Evolutionary conservation across 2,888 invertebrate species (phyloP).

Genomic region (Dorcus parallelipipedus): DNA sequence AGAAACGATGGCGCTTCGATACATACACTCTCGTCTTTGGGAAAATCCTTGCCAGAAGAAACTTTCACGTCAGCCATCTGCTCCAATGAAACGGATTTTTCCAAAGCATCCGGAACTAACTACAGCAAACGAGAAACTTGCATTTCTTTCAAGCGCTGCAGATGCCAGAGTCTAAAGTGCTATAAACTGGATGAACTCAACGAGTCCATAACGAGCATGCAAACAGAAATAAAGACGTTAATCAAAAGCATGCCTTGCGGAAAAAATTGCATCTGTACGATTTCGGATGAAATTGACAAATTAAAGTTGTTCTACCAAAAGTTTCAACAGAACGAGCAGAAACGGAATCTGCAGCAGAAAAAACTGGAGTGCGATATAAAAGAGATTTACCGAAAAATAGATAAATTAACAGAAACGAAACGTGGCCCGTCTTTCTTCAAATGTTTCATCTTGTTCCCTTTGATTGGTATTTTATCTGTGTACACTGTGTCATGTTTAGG

Average conservation of each 20-base stretch:
- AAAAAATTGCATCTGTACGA: not conserved
- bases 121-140: slow-evolving; percentile 1
- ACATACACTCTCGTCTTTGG: not conserved
- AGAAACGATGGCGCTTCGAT: slow-evolving; percentile 2
- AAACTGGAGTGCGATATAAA: slow-evolving; percentile 7
- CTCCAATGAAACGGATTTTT: not conserved
- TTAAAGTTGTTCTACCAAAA: not conserved
- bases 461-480: slow-evolving; percentile 1
- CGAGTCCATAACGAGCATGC: slow-evolving; percentile 5
- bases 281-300: not conserved
- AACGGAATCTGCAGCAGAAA: slow-evolving; percentile 4
- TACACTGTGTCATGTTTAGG: slow-evolving; percentile 3
- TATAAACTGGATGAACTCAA: slow-evolving; percentile 7
- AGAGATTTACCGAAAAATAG: not conserved
- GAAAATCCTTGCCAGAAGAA: not conserved
- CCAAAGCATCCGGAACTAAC: not conserved
- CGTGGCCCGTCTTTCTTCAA: slow-evolving; percentile 2
- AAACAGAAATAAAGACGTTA: slow-evolving; percentile 7
- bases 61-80: not conserved
- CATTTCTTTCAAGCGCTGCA: slow-evolving; percentile 3
- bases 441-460: slow-evolving; percentile 5
- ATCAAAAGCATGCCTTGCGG: not conserved
- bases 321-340: slow-evolving; percentile 1
- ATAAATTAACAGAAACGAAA: slow-evolving; percentile 2
- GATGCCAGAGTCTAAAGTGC: slow-evolving; percentile 2